phyloP scores from a whole-genome alignment of 30 jellyfish, hydroid and myxozoan species.

The Aurelia sp. region DNA sequence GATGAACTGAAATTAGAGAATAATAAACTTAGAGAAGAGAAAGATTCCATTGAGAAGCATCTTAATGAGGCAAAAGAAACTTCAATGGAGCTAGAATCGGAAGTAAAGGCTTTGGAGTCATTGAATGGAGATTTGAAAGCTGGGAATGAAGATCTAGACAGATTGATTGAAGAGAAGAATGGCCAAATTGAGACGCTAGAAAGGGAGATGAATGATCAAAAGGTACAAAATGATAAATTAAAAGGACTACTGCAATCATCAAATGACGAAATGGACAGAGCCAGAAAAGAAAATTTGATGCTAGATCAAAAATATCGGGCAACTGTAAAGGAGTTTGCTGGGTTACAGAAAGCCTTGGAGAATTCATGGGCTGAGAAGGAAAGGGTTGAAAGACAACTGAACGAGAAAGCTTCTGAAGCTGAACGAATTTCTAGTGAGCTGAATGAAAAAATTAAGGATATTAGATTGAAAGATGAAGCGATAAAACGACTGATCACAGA shows the following conservation, averaged over 20 bases:
- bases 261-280: not conserved
- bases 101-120: not conserved
- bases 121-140: conserved; percentile 14
- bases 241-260: not conserved
- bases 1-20: not conserved
- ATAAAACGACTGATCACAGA: not conserved
- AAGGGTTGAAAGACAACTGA: not conserved
- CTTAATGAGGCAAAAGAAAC: not conserved
- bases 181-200: not conserved
- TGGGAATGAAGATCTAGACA: conserved; percentile 4
- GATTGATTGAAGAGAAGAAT: not conserved
- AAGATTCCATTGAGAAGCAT: not conserved
- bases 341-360: conserved; percentile 50
- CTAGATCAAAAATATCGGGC: not conserved
- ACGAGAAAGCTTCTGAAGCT: not conserved
- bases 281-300: not conserved
- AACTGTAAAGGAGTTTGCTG: conserved; percentile 15
- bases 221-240: not conserved
- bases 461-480: conserved; percentile 6
- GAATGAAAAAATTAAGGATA: not conserved
- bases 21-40: conserved; percentile 1
- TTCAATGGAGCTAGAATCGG: not conserved
- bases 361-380: conserved; percentile 51
- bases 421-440: not conserved
- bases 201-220: not conserved